Base-by-base conservation (phyloP, 2,797 vertebrate species). In the Delichon dasypus region DNA sequence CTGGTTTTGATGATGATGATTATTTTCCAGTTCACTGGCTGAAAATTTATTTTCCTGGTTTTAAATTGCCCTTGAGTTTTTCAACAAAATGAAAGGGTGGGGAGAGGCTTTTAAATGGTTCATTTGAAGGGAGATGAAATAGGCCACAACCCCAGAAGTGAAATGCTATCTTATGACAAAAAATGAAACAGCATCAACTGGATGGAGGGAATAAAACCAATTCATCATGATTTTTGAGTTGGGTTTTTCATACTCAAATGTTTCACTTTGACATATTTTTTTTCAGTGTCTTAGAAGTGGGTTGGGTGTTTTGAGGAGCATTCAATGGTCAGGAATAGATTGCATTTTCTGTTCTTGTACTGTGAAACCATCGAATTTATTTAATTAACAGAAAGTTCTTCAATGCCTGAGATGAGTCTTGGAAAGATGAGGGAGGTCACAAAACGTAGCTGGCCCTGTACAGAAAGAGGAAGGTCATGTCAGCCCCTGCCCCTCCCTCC, bases 1-100 rank as follows among this genome's bases (percentile, higher is more conserved):
- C 65, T 85, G 91, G 11, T 36, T 94, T 89, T 76, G 71, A 79
- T 83, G 29, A 27, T 85, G 44, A 45, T 42, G 6, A 80, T 71
- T 44, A 60, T 94, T 95, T 95, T 88, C 82, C 3, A 3, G 82
- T 85, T 89, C 76, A 48, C 53, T 80, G 68, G 79, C 53, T 74
- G 61, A 77, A 91, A 89, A 71, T 50, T 83, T 88, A 30, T 91
- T 95, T 95, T 71, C 55, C 53, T 71, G 17, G 16, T n/a, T 93
- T 91, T 64, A 42, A 92, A 71, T 55, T 82, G 68, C 80, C 66
- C 77, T 64, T 32, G 78, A 40, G 20, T 51, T 93, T 90, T 88
- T 53, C 90, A 67, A 26, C 29, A 71, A 77, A 95, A 71, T 55
- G 61, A 25, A 44, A 11, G 11, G 27, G 62, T 57, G 64, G 76